Evolutionary conservation across 2,888 invertebrate genomes (phyloP).

Genomic region (Homarus gammarus): DNA sequence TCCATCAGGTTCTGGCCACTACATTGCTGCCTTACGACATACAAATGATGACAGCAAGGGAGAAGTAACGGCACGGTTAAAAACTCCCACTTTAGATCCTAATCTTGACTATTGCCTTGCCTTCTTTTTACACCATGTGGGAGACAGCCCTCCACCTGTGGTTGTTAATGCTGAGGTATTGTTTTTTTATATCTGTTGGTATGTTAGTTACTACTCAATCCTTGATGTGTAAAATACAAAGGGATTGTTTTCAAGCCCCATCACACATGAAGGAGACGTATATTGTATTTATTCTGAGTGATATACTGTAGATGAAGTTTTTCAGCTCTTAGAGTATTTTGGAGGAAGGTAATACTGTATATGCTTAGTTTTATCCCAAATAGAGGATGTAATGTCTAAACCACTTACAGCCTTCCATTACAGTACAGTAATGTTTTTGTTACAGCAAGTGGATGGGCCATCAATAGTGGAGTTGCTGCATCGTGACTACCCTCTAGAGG

Average conservation of each 20-base stretch:
- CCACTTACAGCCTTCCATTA: too few species aligned
- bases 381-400: too few species aligned
- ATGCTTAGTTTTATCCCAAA: too few species aligned
- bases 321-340: too few species aligned
- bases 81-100: slow-evolving; percentile 24
- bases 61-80: slow-evolving; percentile 26
- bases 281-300: too few species aligned
- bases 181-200: background rate
- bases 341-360: too few species aligned
- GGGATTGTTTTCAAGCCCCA: too few species aligned
- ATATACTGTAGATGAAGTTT: too few species aligned
- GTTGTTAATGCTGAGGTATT: slow-evolving; percentile 52
- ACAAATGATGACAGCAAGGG: background rate
- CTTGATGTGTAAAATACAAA: too few species aligned
- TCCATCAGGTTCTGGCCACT: slow-evolving; percentile 53
- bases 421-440: too few species aligned
- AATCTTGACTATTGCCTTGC: slow-evolving; percentile 61
- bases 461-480: slow-evolving; percentile 17
- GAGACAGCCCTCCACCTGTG: slow-evolving; percentile 56
- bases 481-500: slow-evolving; percentile 28
- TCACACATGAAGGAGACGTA: too few species aligned
- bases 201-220: too few species aligned
- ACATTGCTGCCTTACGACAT: slow-evolving; percentile 37
- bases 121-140: slow-evolving; percentile 66
- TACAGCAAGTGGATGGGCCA: slow-evolving; percentile 38